Evolutionary conservation across 2,797 vertebrate species (phyloP).

Genomic region (Dermochelys coriacea): DNA sequence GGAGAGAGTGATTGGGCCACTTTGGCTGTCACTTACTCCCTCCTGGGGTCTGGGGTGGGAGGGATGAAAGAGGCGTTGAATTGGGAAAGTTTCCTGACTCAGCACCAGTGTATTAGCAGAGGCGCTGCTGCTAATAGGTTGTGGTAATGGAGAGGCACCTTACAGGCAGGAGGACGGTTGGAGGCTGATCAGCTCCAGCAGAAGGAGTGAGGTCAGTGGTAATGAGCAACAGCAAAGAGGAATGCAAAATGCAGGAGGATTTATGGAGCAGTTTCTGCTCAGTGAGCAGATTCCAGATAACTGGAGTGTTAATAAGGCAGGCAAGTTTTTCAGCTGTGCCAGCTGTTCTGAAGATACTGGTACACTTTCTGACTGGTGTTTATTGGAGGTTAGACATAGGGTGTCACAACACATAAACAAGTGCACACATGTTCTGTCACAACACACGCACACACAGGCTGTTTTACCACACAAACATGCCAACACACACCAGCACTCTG

Average conservation of each 20-base stretch:
- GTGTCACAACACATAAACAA: conserved; percentile 32
- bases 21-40: not conserved
- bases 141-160: conserved; percentile 59
- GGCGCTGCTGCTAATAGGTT: conserved; percentile 55
- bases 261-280: conserved; percentile 83
- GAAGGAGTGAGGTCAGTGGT: conserved; percentile 76
- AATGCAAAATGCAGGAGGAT: conserved; percentile 82
- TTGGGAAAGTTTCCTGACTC: conserved; percentile 58
- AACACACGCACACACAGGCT: not conserved
- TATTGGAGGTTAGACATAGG: conserved; percentile 40
- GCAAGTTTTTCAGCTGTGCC: conserved; percentile 75
- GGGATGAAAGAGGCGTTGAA: not conserved
- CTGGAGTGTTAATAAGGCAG: conserved; percentile 83
- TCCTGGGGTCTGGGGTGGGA: not conserved
- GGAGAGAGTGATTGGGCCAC: not conserved
- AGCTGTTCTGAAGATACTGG: conserved; percentile 72
- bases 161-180: conserved; percentile 47
- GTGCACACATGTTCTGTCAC: conserved; percentile 27
- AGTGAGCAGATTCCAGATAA: conserved; percentile 82
- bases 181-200: conserved; percentile 62
- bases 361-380: conserved; percentile 49
- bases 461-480: not conserved
- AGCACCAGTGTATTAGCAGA: conserved; percentile 15
- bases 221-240: conserved; percentile 72
- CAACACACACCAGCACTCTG: fast-evolving